Evolutionary conservation across 2,113 vertebrate species (phyloP).

Genomic region (Heterotilapia buettikoferi): DNA sequence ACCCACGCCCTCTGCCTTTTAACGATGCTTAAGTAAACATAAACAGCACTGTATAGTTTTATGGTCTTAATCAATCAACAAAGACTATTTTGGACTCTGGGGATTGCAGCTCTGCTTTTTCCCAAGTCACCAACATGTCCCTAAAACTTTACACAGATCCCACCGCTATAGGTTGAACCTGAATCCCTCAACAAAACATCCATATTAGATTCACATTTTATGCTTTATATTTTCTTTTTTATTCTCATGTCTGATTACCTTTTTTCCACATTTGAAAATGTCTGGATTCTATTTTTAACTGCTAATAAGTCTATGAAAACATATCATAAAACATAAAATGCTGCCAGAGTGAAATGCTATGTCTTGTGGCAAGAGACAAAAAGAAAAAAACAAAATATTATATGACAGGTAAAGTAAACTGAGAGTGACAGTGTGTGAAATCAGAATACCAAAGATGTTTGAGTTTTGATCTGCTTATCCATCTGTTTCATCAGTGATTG

Average conservation of each 20-base stretch:
- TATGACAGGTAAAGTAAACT: background rate
- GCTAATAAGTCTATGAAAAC: background rate
- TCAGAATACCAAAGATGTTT: background rate
- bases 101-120: background rate
- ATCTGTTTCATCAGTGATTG: background rate
- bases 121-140: background rate
- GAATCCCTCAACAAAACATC: background rate
- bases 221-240: background rate
- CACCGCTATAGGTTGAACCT: background rate
- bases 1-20: background rate
- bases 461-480: background rate
- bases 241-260: background rate
- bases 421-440: background rate
- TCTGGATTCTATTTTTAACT: background rate
- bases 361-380: background rate
- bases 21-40: background rate
- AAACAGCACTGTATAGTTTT: constrained; percentile 11
- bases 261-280: background rate
- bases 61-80: background rate
- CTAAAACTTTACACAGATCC: background rate
- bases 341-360: background rate
- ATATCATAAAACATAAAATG: background rate
- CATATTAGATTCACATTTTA: background rate
- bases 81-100: background rate
- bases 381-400: background rate